These are phyloP conservation scores for Anhinga anhinga DNA, from an alignment of 2,113 vertebrate species.

Conservation along the genomic window DNA sequence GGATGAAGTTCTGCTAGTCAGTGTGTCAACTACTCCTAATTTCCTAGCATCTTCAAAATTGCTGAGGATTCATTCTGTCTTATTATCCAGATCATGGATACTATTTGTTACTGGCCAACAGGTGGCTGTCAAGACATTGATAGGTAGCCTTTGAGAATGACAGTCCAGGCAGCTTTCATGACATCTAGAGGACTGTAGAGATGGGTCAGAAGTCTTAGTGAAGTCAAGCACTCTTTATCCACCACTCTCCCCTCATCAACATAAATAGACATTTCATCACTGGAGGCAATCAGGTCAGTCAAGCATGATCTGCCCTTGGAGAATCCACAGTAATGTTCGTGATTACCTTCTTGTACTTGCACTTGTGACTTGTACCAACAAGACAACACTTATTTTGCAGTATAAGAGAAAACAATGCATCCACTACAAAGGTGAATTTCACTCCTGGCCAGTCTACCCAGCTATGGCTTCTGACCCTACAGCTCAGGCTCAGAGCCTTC, in stretches of 20 bases:
- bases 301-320: neutral
- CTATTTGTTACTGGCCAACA: neutral
- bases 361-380: neutral
- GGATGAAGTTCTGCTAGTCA: neutral
- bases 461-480: neutral
- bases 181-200: neutral
- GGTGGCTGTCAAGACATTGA: neutral
- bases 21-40: neutral
- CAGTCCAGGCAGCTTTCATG: neutral
- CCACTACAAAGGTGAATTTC: neutral
- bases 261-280: neutral
- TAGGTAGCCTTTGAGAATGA: neutral
- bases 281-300: neutral
- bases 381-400: neutral
- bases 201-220: neutral
- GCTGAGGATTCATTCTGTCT: neutral
- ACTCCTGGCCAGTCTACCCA: neutral
- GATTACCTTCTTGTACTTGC: neutral
- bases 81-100: neutral
- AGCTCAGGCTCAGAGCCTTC: neutral
- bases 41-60: neutral
- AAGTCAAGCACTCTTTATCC: neutral
- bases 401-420: neutral
- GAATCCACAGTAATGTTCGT: neutral
- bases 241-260: neutral